Evolutionary conservation across 1,140 invertebrate genomes (phyloP).

Genomic region (Lepidurus couesii): DNA sequence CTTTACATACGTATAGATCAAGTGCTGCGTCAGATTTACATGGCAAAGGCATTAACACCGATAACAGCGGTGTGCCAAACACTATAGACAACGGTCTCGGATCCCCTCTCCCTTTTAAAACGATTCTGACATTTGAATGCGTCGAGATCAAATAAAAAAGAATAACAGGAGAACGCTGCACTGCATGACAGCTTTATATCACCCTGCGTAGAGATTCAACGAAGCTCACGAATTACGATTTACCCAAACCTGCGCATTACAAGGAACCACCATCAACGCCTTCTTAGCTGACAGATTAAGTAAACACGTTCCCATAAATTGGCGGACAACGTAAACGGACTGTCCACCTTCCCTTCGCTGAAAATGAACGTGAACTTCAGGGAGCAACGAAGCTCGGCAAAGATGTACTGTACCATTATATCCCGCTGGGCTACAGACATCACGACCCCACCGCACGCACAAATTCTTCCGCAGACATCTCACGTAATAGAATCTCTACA

Average conservation of each 20-base stretch:
- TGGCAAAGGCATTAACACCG: conserved; percentile 1
- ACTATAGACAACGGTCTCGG: not conserved
- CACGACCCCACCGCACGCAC: too few relatives aligned
- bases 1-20: not conserved
- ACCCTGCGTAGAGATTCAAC: not conserved
- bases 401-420: not conserved
- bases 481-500: too few relatives aligned
- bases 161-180: not conserved
- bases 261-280: not conserved
- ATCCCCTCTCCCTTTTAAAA: not conserved
- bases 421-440: not conserved
- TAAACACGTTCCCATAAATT: not conserved
- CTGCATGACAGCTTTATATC: not conserved
- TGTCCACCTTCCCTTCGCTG: not conserved
- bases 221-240: not conserved
- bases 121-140: not conserved
- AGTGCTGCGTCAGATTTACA: not conserved
- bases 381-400: not conserved
- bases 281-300: not conserved
- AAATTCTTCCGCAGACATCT: too few relatives aligned
- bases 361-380: not conserved
- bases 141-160: not conserved
- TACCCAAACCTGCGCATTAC: not conserved
- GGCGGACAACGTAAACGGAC: not conserved
- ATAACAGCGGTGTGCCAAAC: conserved; percentile 8